Base-by-base conservation (phyloP, 2,888 invertebrate genomes). In the Lepidocyrtinus sp. region DNA sequence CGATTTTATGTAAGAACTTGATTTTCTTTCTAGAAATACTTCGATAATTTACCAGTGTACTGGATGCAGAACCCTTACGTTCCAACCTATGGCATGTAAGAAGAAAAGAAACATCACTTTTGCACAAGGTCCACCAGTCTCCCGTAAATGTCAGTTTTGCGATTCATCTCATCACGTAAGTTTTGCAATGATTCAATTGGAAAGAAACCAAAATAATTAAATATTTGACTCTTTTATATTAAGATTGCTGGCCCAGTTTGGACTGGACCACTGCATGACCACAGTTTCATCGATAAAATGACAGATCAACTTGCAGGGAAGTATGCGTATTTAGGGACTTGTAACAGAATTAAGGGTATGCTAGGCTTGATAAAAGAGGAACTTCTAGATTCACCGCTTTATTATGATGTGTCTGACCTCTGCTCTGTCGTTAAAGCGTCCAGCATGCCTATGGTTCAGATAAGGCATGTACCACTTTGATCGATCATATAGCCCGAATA, bases 201-300 rank as follows among this genome's bases (percentile, higher is more conserved):
- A 36, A 74, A 50, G 62, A 0, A 71, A 79, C 12, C 22, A 50
- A 69, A 76, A 70, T 69, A 26, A 17, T 75, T 74, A 68, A 27
- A 62, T 74, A 75, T 19, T 81, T 36, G 12, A 36, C 69, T 73
- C 59, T 63, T n/a, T n/a, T n/a, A n/a, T n/a, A 78, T 88, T 69
- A 89, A 95, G 93, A 89, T 96, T 85, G 96, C 96, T 9, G 99
- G 99, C 0, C 99, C 99, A 0, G 93, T 99, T 85, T 99, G 98
- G 97, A 92, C 94, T 0, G 95, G 92, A 0, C 93, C 94, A 0
- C 91, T 99, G 55, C 97, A 99, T 89, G 92, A 95, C 86, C 89
- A 90, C 63, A 88, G 90, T 0, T 99, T 99, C 89, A 93, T 98
- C 0, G 87, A 90, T 0, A 89, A 92, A 61, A 90, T 98, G 5